These are phyloP conservation scores for Gryllus bimaculatus DNA, from an alignment of 1,140 invertebrate species.

Conservation along the genomic window DNA sequence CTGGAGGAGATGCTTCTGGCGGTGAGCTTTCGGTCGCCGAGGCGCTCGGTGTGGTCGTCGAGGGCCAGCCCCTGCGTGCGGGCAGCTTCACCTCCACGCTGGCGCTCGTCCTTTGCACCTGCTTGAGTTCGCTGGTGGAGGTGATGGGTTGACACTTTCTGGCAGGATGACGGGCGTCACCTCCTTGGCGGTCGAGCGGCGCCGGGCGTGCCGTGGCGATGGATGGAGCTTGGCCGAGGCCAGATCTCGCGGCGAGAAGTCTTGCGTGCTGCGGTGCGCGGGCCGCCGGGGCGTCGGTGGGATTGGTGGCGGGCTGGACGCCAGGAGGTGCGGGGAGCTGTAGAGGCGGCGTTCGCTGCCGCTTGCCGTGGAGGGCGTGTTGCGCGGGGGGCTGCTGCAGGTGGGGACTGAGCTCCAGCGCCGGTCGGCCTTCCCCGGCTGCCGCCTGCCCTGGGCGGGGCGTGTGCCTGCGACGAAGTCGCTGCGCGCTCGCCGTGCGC, in stretches of 20 bases:
- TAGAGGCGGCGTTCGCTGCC: conserved; percentile 33
- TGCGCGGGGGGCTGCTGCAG: conserved; percentile 38
- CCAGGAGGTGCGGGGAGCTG: conserved; percentile 49
- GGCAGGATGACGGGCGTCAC: conserved; percentile 34
- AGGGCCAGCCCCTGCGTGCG: conserved; percentile 17
- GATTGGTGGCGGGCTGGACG: conserved; percentile 47
- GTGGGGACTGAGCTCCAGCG: conserved; percentile 46
- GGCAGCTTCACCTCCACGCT: not conserved
- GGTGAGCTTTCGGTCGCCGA: conserved; percentile 35
- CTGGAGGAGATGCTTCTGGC: conserved; percentile 54
- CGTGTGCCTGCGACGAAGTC: conserved; percentile 37
- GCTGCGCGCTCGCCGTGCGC: conserved; percentile 37
- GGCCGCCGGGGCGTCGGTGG: conserved; percentile 35
- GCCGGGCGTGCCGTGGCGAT: not conserved
- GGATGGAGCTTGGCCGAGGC: not conserved
- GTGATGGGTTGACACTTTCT: conserved; percentile 50
- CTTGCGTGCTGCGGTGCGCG: conserved; percentile 23
- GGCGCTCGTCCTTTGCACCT: conserved; percentile 29
- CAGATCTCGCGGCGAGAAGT: not conserved
- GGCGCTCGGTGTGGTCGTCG: not conserved
- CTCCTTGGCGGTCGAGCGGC: conserved; percentile 17
- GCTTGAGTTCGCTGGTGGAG: conserved; percentile 43
- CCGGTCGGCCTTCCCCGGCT: conserved; percentile 37
- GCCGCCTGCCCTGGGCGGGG: not conserved
- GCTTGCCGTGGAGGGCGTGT: conserved; percentile 32